phyloP scores from a whole-genome alignment of 2,888 invertebrate genomes.

The Agrypnus murinus region DNA sequence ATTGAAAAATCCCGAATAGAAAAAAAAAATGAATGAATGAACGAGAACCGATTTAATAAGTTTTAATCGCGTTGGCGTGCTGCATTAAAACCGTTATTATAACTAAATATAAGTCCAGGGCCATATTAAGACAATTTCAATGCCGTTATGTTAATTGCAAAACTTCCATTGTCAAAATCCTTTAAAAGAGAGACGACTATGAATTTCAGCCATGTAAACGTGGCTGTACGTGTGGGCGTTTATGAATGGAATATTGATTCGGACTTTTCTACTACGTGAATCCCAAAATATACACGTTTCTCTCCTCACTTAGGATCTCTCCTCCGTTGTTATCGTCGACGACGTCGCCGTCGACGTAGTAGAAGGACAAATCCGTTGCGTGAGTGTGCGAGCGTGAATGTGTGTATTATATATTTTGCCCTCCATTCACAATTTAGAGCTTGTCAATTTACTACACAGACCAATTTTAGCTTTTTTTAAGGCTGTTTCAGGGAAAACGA shows the following conservation, averaged over 20 bases:
- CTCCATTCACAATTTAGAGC: not conserved
- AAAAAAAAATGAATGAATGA: not conserved
- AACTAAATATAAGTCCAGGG: slow-evolving; percentile 14
- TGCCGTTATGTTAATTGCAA: slow-evolving; percentile 34
- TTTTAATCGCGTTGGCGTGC: slow-evolving; percentile 23
- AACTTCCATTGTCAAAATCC: slow-evolving; percentile 42
- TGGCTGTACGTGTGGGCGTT: slow-evolving; percentile 59
- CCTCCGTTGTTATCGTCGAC: too few species aligned
- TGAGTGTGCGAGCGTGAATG: not conserved
- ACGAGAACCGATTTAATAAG: not conserved
- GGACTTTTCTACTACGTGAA: slow-evolving; percentile 50
- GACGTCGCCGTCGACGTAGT: slow-evolving; percentile 20
- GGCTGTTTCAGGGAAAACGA: slow-evolving; percentile 9
- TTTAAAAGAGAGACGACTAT: too few species aligned
- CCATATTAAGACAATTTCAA: slow-evolving; percentile 26
- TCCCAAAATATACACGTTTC: slow-evolving; percentile 40
- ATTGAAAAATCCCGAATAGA: too few species aligned
- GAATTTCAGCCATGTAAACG: slow-evolving; percentile 47
- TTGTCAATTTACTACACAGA: not conserved
- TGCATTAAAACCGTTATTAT: slow-evolving; percentile 20
- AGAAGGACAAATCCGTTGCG: slow-evolving; percentile 18
- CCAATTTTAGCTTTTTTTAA: not conserved
- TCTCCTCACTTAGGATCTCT: slow-evolving; percentile 14
- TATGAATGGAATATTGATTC: slow-evolving; percentile 68
- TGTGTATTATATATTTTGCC: not conserved